Base-by-base conservation (phyloP, 2,797 vertebrate species). In the Streptopelia turtur region DNA sequence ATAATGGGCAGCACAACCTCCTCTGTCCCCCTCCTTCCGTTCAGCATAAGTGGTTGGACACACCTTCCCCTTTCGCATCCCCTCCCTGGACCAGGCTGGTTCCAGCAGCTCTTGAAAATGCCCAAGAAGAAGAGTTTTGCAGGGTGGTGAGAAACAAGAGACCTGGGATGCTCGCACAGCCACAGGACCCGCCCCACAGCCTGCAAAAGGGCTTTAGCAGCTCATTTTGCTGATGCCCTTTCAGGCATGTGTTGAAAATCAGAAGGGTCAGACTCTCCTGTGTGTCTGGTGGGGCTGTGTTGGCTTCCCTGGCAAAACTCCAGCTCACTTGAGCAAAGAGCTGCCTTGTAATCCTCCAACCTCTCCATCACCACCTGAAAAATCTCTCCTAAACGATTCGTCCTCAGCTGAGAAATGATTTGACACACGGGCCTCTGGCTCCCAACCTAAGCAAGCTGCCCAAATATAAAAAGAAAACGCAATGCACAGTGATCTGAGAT, bases 331-430 rank as follows among this genome's bases (percentile, higher is more conserved):
- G 39, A 91, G 63, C 20, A 25, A 80, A 77, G 57, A 95, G 74
- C 56, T 66, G 85, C 59, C 69, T 74, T n/a, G 59, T 27, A 31
- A 59, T 55, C 57, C 65, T 91, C 57, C 43, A 65, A n/a, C 35
- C 57, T 79, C 76, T 68, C 75, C 61, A n/a, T 6, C 79, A 55
- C 39, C 56, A 80, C 83, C 77, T 74, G 37, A 96, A 94, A 95
- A 94, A 83, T 49, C 59, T 84, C 30, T 3, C 83, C 81, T 64
- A 80, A 87, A 94, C 37, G 13, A 53, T 94, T 79, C 7, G 6
- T 72, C 65, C 57, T 82, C 47, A 24, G 77, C 75, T 79, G 77
- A 96, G 87, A 88, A 94, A 81, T 63, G 24, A 95, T 79, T 91
- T 0, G 3, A 71, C 28, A 45, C 1, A 3, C 78, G 74, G 27